Percentiles rank a stretch among this genome's conserved stretches.
Conservation (phyloP, 2,888 invertebrate genomes). For the Dichetophora obliterata region DNA sequence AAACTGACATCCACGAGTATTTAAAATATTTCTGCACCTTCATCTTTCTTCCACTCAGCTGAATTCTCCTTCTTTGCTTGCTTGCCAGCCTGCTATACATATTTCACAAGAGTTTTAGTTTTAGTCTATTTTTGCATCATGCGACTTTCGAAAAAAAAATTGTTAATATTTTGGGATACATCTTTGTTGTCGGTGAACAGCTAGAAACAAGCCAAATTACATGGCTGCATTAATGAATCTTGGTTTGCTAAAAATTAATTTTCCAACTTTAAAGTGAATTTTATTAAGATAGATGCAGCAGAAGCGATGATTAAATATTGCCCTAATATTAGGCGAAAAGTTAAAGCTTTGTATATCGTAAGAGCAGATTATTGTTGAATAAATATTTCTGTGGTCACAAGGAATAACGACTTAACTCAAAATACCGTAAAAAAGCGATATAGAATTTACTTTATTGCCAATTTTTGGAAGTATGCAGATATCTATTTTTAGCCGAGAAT, state of each 20-base stretch:
- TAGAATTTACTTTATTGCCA: too few species aligned
- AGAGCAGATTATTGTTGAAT: too few species aligned
- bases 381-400: too few species aligned
- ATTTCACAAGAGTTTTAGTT: slow-evolving; percentile 18
- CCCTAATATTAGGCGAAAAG: too few species aligned
- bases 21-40: slow-evolving; percentile 23
- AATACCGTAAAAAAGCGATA: too few species aligned
- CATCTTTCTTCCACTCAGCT: not conserved
- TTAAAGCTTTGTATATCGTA: too few species aligned
- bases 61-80: not conserved
- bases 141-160: slow-evolving; percentile 27
- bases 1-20: slow-evolving; percentile 13
- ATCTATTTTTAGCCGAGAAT: too few species aligned
- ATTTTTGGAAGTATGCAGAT: too few species aligned
- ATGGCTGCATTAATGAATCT: not conserved
- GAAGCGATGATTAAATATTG: too few species aligned
- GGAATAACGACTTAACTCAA: too few species aligned
- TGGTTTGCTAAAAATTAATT: not conserved
- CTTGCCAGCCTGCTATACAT: slow-evolving; percentile 18
- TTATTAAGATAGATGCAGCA: too few species aligned
- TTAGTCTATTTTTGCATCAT: slow-evolving; percentile 36
- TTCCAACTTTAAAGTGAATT: too few species aligned
- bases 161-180: slow-evolving; percentile 35
- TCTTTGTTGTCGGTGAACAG: not conserved
- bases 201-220: not conserved